These are phyloP conservation scores for Phylloscopus trochiloides DNA, from an alignment of 2,113 vertebrate species.

Conservation along the genomic window DNA sequence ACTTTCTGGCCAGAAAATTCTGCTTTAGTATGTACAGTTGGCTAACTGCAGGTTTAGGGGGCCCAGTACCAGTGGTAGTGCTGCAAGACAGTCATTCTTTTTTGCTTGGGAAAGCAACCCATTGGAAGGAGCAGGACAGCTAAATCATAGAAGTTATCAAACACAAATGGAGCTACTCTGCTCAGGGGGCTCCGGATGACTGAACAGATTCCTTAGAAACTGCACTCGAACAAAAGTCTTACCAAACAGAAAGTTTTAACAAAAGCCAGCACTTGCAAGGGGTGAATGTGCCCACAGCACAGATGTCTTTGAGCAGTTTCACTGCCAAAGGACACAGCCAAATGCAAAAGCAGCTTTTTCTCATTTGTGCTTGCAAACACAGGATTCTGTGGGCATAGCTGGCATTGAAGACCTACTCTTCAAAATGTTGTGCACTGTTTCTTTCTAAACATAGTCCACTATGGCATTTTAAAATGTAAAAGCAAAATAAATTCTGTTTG, in stretches of 20 bases:
- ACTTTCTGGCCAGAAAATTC: not conserved
- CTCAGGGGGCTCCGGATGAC: not conserved
- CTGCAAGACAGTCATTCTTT: not conserved
- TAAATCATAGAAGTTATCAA: not conserved
- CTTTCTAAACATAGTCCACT: not conserved
- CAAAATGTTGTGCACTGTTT: not conserved
- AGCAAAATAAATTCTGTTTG: not conserved
- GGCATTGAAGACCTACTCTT: not conserved
- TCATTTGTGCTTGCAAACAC: not conserved
- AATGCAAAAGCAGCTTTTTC: conserved; percentile 21
- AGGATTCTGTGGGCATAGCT: not conserved
- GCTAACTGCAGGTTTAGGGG: not conserved
- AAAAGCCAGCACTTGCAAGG: not conserved
- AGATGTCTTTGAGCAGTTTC: not conserved
- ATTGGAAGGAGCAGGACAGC: not conserved
- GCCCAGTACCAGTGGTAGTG: not conserved
- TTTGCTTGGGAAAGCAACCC: not conserved
- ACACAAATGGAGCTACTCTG: not conserved
- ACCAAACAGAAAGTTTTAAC: not conserved
- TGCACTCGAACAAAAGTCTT: not conserved
- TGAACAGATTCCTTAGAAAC: not conserved
- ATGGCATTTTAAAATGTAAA: not conserved
- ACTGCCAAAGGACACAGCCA: not conserved
- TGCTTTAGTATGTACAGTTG: not conserved
- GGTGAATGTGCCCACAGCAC: not conserved